Percentiles rank a stretch among this genome's conserved stretches.
Evolutionary conservation across 1,140 invertebrate species (phyloP).

Genomic region (Psix sp.): DNA sequence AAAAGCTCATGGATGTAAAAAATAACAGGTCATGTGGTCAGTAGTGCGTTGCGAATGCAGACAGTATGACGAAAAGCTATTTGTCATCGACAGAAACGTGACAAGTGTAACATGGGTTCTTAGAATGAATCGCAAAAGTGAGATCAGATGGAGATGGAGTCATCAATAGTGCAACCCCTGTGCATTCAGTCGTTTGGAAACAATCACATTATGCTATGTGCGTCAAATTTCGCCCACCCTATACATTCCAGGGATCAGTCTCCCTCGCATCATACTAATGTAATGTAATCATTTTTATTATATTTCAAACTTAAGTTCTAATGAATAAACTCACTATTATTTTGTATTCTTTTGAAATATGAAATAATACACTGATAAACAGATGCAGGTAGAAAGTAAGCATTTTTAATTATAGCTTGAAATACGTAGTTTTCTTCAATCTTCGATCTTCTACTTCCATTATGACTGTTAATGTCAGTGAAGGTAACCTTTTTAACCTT

Average conservation of each 20-base stretch:
- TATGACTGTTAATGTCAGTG: too few species aligned
- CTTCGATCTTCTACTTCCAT: too few species aligned
- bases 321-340: conserved; percentile 24
- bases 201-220: conserved; percentile 75
- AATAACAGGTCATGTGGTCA: background rate
- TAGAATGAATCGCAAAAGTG: conserved; percentile 47
- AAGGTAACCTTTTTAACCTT: too few species aligned
- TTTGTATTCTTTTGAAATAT: conserved; percentile 33
- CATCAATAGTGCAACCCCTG: conserved; percentile 67
- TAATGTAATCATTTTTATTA: conserved; percentile 75
- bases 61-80: conserved; percentile 40
- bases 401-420: too few species aligned
- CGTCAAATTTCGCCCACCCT: conserved; percentile 59
- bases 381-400: too few species aligned
- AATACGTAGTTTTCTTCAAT: too few species aligned
- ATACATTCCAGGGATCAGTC: conserved; percentile 23
- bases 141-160: conserved; percentile 72
- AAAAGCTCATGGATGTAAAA: too few species aligned
- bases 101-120: conserved; percentile 35
- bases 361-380: too few species aligned
- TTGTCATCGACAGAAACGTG: conserved; percentile 52
- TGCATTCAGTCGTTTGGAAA: conserved; percentile 70
- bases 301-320: conserved; percentile 61
- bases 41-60: conserved; percentile 9
- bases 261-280: conserved; percentile 53